Percentiles rank a stretch among this genome's conserved stretches.
Evolutionary conservation across 2,113 vertebrate genomes (phyloP).

Genomic region (Cyprinodon brontotheroides): DNA sequence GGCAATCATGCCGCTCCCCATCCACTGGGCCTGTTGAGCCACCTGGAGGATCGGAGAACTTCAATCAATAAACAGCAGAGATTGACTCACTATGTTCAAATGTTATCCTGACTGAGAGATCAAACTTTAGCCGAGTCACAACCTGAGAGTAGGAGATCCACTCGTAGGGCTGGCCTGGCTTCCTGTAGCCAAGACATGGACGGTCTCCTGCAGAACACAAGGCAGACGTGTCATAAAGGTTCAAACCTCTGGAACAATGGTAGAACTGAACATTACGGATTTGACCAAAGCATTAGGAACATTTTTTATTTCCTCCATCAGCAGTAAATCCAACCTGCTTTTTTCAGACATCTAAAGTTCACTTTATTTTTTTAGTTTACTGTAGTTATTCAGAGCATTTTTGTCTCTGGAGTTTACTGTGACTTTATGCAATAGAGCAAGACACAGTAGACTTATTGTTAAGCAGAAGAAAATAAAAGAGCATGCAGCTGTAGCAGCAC

Average conservation of each 20-base stretch:
- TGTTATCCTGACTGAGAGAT: neutral
- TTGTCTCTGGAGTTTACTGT: neutral
- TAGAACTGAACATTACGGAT: neutral
- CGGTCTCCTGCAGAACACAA: conserved; percentile 68
- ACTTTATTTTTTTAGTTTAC: neutral
- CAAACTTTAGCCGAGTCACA: conserved; percentile 2
- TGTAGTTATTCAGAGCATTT: neutral
- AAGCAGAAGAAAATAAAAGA: neutral
- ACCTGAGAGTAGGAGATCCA: conserved; percentile 84
- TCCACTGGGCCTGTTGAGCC: conserved; percentile 72
- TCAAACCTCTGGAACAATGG: neutral
- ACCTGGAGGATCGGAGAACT: conserved; percentile 67
- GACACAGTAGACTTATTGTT: neutral
- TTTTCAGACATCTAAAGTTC: neutral
- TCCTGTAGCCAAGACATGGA: conserved; percentile 80
- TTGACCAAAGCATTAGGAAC: neutral
- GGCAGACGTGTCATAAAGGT: neutral
- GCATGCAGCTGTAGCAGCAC: too few relatives aligned
- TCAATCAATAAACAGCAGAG: conserved; percentile 15
- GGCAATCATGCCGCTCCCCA: conserved; percentile 78
- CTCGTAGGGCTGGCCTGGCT: conserved; percentile 78
- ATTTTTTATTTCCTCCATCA: neutral
- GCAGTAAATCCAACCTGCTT: neutral
- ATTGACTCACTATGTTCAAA: neutral
- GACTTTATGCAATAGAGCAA: neutral